A percentile compares a stretch with the other conserved stretches of the same genome.
Conservation (phyloP, 2,888 invertebrate species). For the Leptarthrus brevirostris region DNA sequence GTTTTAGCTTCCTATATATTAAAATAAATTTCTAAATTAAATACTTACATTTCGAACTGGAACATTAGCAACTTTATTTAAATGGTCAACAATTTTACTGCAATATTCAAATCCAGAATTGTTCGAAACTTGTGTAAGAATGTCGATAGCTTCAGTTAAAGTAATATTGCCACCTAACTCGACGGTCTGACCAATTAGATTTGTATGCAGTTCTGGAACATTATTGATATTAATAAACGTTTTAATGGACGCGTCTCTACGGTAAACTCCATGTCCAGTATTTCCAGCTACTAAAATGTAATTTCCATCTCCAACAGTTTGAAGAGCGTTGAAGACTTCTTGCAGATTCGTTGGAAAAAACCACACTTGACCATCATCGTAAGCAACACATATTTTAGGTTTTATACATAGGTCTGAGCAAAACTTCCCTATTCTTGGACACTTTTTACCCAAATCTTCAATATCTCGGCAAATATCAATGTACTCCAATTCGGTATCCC, state of each 20-base stretch:
- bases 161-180: conserved; percentile 66
- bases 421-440: conserved; percentile 33
- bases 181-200: conserved; percentile 63
- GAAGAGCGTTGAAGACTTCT: conserved; percentile 41
- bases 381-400: background rate
- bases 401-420: conserved; percentile 4
- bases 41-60: conserved; percentile 72
- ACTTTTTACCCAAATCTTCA: conserved; percentile 49
- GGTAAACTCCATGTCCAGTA: conserved; percentile 77
- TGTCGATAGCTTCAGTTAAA: conserved; percentile 67
- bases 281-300: conserved; percentile 72
- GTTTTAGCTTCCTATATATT: no score
- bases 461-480: conserved; percentile 47
- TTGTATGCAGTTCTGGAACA: conserved; percentile 70
- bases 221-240: conserved; percentile 75
- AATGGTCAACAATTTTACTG: conserved; percentile 68
- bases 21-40: no score
- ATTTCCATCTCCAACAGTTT: background rate
- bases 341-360: conserved; percentile 39
- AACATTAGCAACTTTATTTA: conserved; percentile 71
- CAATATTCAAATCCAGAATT: conserved; percentile 69
- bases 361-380: conserved; percentile 38
- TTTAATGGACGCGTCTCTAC: conserved; percentile 61
- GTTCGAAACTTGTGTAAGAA: conserved; percentile 63
- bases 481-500: conserved; percentile 66